Percentiles rank a stretch among this genome's conserved stretches.
Conservation (phyloP, 2,888 invertebrate species). For the Hirtodrosophila cameraria region DNA sequence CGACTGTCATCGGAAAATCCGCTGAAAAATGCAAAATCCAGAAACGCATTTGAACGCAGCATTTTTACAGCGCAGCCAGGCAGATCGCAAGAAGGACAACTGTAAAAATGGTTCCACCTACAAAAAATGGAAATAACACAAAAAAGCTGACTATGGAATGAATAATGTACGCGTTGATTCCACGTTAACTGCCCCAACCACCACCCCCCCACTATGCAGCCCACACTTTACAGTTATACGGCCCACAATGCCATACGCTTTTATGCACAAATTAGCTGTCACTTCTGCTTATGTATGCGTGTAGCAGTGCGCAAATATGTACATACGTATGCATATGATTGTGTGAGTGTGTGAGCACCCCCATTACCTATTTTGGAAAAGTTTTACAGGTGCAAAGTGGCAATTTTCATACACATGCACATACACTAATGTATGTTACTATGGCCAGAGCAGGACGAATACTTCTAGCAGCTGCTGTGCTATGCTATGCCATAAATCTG, state of each 20-base stretch:
- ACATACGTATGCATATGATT: conserved; percentile 1
- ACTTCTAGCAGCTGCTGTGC: conserved; percentile 41
- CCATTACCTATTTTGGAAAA: not conserved
- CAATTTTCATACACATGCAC: conserved; percentile 6
- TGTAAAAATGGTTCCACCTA: conserved; percentile 46
- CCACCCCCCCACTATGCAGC: not conserved
- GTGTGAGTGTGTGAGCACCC: conserved; percentile 6
- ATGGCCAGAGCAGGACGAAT: conserved; percentile 6
- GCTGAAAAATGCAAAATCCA: conserved; percentile 47
- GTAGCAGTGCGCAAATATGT: conserved; percentile 11
- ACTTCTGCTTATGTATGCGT: conserved; percentile 62
- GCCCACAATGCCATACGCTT: conserved; percentile 38
- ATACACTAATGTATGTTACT: not conserved
- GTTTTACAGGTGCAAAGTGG: conserved; percentile 31
- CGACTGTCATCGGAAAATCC: conserved; percentile 37
- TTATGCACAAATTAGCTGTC: conserved; percentile 77
- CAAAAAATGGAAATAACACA: conserved; percentile 11
- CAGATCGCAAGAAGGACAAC: conserved; percentile 33
- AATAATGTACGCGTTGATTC: conserved; percentile 61
- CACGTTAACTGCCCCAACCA: conserved; percentile 18
- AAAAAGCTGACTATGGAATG: conserved; percentile 57
- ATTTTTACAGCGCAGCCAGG: conserved; percentile 14
- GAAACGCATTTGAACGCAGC: conserved; percentile 29
- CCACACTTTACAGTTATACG: too few relatives aligned
- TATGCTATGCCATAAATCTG: conserved; percentile 55